Percentiles rank a stretch among this genome's conserved stretches.
phyloP scores from a whole-genome alignment of 2,797 vertebrate species.

The Urocyon cinereoargenteus region DNA sequence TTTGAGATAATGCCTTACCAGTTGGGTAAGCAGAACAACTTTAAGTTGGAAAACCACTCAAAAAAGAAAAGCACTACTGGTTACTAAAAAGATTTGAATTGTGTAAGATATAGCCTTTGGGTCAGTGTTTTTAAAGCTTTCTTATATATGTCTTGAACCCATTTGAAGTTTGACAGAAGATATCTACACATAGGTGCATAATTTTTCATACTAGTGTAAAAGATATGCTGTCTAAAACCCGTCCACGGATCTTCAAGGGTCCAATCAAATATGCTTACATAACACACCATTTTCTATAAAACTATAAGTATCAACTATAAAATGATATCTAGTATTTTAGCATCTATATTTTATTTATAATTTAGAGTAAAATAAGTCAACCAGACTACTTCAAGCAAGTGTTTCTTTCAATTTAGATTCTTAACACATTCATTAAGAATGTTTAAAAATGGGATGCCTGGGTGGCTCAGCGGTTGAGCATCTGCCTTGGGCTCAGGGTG shows the following conservation, averaged over 20 bases:
- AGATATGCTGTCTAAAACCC: not conserved
- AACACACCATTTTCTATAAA: not conserved
- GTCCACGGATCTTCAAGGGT: not conserved
- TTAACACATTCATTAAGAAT: conserved; percentile 48
- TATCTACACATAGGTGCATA: not conserved
- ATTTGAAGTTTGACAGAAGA: not conserved
- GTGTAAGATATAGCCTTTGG: not conserved
- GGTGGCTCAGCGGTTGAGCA: too few species aligned
- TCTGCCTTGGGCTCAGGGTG: too few species aligned
- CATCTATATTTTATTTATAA: conserved; percentile 23
- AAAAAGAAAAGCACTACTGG: not conserved
- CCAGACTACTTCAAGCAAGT: not conserved
- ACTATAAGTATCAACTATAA: not conserved
- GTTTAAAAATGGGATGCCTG: not conserved
- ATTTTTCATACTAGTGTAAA: not conserved
- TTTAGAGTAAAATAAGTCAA: conserved; percentile 35
- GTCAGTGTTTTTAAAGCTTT: conserved; percentile 4
- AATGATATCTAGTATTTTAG: conserved; percentile 4
- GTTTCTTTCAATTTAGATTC: conserved; percentile 13
- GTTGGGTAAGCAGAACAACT: conserved; percentile 49
- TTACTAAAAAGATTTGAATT: conserved; percentile 11
- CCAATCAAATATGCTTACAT: conserved; percentile 11
- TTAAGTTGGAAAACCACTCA: conserved; percentile 23
- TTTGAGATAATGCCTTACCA: conserved; percentile 51
- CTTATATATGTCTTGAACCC: not conserved